phyloP scores from a whole-genome alignment of 2,113 vertebrate genomes.

The Micronycteris hirsuta region DNA sequence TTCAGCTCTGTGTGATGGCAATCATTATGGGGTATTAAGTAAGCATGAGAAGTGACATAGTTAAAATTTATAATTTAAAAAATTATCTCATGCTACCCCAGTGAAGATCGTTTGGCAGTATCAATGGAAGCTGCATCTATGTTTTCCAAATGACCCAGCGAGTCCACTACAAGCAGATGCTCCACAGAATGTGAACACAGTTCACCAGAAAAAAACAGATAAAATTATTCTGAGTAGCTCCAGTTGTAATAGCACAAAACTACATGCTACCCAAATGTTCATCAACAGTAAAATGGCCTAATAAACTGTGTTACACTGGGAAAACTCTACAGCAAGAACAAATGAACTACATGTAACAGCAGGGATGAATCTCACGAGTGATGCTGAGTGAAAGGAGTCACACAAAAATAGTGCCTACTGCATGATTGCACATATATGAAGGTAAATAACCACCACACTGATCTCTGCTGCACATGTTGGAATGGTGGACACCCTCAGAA shows the following conservation, averaged over 20 bases:
- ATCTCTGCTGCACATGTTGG: background rate
- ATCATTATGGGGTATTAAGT: no score
- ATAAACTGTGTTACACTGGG: no score
- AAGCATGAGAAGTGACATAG: background rate
- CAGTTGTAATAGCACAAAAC: background rate
- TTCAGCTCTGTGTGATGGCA: background rate
- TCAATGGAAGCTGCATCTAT: background rate
- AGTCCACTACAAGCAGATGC: background rate
- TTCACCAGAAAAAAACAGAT: background rate
- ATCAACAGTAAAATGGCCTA: background rate
- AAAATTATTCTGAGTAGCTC: background rate
- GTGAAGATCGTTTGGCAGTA: background rate
- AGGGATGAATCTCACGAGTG: rapidly evolving
- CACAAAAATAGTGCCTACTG: background rate
- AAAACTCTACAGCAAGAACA: background rate
- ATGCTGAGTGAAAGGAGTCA: background rate
- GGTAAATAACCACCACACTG: background rate
- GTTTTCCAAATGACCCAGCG: background rate
- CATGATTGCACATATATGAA: background rate
- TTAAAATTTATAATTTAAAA: background rate
- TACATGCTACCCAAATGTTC: background rate
- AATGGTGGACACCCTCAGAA: background rate
- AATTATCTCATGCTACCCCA: background rate
- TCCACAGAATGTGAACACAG: no score
- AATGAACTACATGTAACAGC: no score